Evolutionary conservation across 1,140 invertebrate genomes (phyloP).

Genomic region (Papilio xuthus): DNA sequence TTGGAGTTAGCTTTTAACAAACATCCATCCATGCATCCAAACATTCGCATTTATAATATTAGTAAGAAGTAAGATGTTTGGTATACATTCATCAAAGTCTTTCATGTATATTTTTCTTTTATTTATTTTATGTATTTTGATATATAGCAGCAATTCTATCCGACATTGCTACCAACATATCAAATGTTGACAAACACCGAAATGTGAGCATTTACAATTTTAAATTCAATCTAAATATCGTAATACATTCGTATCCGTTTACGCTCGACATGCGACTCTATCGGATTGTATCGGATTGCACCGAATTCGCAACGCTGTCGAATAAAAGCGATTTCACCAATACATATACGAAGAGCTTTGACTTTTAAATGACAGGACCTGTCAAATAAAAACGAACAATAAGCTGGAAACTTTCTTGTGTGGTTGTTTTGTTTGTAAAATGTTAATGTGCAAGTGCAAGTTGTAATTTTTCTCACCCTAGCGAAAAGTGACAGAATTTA

Average conservation of each 20-base stretch:
- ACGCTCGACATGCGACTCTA: slow-evolving; percentile 11
- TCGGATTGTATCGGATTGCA: slow-evolving; percentile 4
- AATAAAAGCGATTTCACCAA: slow-evolving; percentile 5
- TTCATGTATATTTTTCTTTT: neutral
- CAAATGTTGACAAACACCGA: neutral
- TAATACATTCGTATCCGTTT: slow-evolving; percentile 7
- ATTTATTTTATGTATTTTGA: slow-evolving; percentile 12
- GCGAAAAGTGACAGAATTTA: neutral
- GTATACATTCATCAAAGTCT: neutral
- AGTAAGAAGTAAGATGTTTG: too few relatives aligned
- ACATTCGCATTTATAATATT: too few relatives aligned
- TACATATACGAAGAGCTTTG: neutral
- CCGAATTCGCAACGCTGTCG: slow-evolving; percentile 19
- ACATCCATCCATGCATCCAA: too few relatives aligned
- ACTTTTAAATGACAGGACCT: slow-evolving; percentile 1
- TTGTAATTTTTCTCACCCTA: neutral
- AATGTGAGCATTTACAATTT: slow-evolving; percentile 1
- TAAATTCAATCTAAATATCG: slow-evolving; percentile 12
- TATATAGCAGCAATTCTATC: neutral
- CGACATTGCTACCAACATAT: neutral
- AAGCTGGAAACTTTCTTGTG: neutral
- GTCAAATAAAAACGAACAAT: neutral
- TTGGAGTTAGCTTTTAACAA: too few relatives aligned
- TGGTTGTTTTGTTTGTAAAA: too few relatives aligned
- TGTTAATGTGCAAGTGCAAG: too few relatives aligned